A percentile compares a stretch with the other conserved stretches of the same genome.
Conservation (phyloP, 2,888 invertebrate species). For the Clistopyga incitator region DNA sequence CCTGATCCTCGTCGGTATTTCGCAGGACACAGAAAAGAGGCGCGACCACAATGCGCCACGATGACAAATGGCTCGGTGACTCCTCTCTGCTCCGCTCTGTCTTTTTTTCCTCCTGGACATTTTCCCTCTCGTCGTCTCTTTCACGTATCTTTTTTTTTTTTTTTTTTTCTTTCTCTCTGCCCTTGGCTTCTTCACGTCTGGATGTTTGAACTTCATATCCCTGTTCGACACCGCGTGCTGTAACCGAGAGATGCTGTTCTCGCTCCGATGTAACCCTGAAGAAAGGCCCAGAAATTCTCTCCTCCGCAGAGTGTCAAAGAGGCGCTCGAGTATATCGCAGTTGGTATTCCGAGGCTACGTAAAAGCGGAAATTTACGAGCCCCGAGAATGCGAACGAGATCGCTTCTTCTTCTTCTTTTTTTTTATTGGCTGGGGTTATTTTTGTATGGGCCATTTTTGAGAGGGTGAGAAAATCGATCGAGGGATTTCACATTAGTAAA, state of each 20-base stretch:
- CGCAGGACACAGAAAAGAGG: conserved; percentile 74
- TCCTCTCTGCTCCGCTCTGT: conserved; percentile 58
- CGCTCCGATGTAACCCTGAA: conserved; percentile 23
- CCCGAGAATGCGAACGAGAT: conserved; percentile 61
- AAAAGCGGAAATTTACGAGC: conserved; percentile 64
- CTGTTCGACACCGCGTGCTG: conserved; percentile 43
- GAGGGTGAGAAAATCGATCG: conserved; percentile 63
- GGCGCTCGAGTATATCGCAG: conserved; percentile 66
- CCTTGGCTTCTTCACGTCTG: background rate
- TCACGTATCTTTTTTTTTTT: conserved; percentile 36
- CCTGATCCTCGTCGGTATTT: conserved; percentile 70
- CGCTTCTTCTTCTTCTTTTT: conserved; percentile 10
- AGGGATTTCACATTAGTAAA: too few relatives aligned
- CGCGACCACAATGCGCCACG: conserved; percentile 82
- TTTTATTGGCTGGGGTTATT: background rate
- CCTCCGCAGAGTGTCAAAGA: conserved; percentile 63
- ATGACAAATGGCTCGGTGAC: conserved; percentile 82
- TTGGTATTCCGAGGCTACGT: conserved; percentile 25
- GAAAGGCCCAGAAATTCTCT: conserved; percentile 45
- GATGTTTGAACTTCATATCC: conserved; percentile 47
- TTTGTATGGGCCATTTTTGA: conserved; percentile 45
- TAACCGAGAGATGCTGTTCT: conserved; percentile 25
- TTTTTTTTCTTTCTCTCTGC: conserved; percentile 12
- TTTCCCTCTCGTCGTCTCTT: background rate
- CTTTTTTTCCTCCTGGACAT: conserved; percentile 17